phyloP scores from a whole-genome alignment of 2,888 invertebrate species.

The Epicampocera succincta region DNA sequence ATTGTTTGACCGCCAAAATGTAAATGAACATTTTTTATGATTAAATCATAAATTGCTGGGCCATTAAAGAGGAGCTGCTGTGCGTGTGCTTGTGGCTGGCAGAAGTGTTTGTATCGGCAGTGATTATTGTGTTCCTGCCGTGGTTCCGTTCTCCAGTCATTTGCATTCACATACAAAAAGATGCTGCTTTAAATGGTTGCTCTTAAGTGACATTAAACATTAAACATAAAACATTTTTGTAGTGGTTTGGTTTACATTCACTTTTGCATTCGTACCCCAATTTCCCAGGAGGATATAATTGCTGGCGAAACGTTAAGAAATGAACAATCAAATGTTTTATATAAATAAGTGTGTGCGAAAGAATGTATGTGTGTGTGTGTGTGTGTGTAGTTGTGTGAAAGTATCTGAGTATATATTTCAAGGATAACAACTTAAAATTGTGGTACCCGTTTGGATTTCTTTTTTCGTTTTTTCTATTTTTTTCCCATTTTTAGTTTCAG shows the following conservation, averaged over 20 bases:
- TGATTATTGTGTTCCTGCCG: conserved; percentile 36
- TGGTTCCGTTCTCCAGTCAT: conserved; percentile 48
- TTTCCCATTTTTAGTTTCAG: conserved; percentile 6
- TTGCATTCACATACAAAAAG: conserved; percentile 38
- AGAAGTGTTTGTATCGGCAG: background rate
- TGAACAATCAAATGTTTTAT: conserved; percentile 18
- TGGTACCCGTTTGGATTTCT: conserved; percentile 54
- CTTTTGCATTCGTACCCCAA: conserved; percentile 26
- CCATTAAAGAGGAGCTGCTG: background rate
- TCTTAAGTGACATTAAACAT: conserved; percentile 64
- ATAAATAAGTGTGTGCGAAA: too few relatives aligned
- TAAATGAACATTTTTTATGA: conserved; percentile 14
- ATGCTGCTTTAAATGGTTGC: conserved; percentile 47
- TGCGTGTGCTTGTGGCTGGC: background rate
- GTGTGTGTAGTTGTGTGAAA: conserved; percentile 2
- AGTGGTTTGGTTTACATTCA: background rate
- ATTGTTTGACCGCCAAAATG: conserved; percentile 25
- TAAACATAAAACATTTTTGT: too few relatives aligned
- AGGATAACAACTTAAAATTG: conserved; percentile 67
- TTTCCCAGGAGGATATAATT: conserved; percentile 59
- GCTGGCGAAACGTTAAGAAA: conserved; percentile 11
- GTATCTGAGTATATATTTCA: conserved; percentile 58
- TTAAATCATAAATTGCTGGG: conserved; percentile 46
- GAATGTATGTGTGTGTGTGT: too few relatives aligned
- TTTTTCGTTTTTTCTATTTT: background rate